Percentiles rank a stretch among this genome's conserved stretches.
phyloP scores from a whole-genome alignment of 2,113 vertebrate species.

The Dipodomys spectabilis region DNA sequence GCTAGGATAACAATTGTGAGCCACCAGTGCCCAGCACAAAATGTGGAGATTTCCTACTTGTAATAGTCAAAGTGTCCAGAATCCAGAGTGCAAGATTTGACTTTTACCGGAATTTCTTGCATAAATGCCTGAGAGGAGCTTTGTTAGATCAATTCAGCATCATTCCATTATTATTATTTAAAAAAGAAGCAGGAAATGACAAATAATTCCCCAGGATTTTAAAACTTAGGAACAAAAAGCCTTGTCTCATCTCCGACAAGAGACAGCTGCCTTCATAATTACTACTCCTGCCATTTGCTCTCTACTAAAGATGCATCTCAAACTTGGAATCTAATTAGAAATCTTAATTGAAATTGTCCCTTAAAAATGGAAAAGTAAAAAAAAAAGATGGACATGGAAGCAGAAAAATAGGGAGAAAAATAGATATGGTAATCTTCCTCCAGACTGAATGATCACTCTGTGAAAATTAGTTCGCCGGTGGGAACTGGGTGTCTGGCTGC shows the following conservation, averaged over 20 bases:
- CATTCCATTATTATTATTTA: constrained; percentile 13
- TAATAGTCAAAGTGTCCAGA: not conserved
- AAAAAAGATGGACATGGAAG: not conserved
- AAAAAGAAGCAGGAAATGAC: not conserved
- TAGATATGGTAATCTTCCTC: not conserved
- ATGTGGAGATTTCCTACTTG: not conserved
- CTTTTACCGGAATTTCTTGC: not conserved
- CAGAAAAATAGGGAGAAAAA: not conserved
- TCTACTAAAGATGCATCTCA: not conserved
- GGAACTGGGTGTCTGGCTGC: not conserved
- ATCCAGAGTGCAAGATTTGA: not conserved
- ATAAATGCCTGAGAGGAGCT: not conserved
- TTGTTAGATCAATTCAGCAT: not conserved
- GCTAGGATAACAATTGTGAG: too few relatives aligned
- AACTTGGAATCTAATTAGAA: constrained; percentile 67
- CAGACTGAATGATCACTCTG: not conserved
- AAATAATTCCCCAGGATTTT: constrained; percentile 8
- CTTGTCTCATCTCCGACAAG: not conserved
- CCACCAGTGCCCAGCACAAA: too few relatives aligned
- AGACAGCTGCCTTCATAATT: constrained; percentile 31
- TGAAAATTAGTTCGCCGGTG: not conserved
- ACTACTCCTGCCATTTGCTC: constrained; percentile 5
- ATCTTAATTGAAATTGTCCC: constrained; percentile 63
- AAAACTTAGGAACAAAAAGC: constrained; percentile 47
- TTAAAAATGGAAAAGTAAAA: not conserved